These are phyloP conservation scores for Drosophila mayri DNA, from an alignment of 1,140 invertebrate genomes.

Conservation along the genomic window DNA sequence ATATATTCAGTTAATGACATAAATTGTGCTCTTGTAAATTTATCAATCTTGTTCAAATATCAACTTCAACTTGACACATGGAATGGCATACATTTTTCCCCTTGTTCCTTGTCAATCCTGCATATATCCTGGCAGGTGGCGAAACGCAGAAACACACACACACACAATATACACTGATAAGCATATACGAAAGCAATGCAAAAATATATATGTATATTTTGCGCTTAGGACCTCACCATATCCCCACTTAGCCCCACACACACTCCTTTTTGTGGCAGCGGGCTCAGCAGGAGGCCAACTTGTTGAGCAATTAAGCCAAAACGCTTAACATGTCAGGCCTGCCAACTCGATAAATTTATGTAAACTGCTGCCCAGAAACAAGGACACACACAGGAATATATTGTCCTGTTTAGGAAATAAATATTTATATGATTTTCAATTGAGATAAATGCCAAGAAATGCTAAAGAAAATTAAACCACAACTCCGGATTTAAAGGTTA, in stretches of 20 bases:
- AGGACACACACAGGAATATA: constrained; percentile 20
- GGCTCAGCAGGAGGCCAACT: constrained; percentile 65
- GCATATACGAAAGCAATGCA: constrained; percentile 44
- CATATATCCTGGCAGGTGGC: constrained; percentile 45
- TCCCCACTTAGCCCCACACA: constrained; percentile 7
- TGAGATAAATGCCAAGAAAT: background rate
- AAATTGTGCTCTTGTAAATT: constrained; percentile 5
- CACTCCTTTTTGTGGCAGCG: constrained; percentile 22
- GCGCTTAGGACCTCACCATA: background rate
- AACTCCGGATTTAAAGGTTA: background rate
- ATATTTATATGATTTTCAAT: constrained; percentile 6
- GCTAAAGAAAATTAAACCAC: background rate
- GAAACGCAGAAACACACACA: constrained; percentile 6
- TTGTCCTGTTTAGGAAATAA: background rate
- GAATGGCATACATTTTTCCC: constrained; percentile 29
- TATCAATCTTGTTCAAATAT: constrained; percentile 13
- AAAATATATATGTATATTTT: constrained; percentile 25
- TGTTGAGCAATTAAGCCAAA: constrained; percentile 78
- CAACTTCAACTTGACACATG: constrained; percentile 12
- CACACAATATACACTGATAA: background rate
- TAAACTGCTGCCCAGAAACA: constrained; percentile 20
- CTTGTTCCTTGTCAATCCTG: constrained; percentile 11
- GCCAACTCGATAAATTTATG: constrained; percentile 66
- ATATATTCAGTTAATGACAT: constrained; percentile 4
- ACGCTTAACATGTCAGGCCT: constrained; percentile 36